Evolutionary conservation across 2,888 invertebrate genomes (phyloP), one percentile per base, ranked within the genome.

Genomic region (Eristalis pertinax): DNA sequence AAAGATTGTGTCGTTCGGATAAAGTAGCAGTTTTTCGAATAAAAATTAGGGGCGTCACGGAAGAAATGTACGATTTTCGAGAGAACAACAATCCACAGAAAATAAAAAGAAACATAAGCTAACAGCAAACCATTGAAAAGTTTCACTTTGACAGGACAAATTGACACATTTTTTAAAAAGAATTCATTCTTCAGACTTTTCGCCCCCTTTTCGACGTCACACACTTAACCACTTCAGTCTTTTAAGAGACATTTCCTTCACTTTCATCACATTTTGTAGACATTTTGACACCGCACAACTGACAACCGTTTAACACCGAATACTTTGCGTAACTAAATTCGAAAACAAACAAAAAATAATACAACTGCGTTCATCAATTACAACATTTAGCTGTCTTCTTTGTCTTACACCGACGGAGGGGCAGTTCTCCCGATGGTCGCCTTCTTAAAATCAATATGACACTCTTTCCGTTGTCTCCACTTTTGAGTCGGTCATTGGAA

Each of bases 401-500:
- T 84, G 79, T 74, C 75, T 62, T 50, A 19, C 69, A 32, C 8
- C 32, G 32, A n/a, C n/a, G n/a, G n/a, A n/a, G 10, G 1, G 8
- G 32, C 32, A 41, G 60, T 26, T 73, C 67, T 62, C 68, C 68
- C 73, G n/a, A 60, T 29, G 24, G 60, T 50, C 19, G 50, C 19
- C 50, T 5, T 50, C 60, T 65, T 35, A 75, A 76, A 87, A 87
- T 87, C 87, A 73, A 87, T 87, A 76, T 80, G 80, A 60, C 87
- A 77, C 67, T 79, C 70, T 84, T 82, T 60, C 29, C 15, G 63
- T 73, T 65, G 43, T 56, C 62, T 68, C 38, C 67, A 19, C 63
- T 82, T 70, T 60, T 73, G 79, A 87, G 84, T 87, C 87, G 87
- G 87, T 84, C 84, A 87, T 73, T 87, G 84, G 73, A 84, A 87